phyloP scores from a whole-genome alignment of 2,797 vertebrate species.

The Hemibagrus guttatus region DNA sequence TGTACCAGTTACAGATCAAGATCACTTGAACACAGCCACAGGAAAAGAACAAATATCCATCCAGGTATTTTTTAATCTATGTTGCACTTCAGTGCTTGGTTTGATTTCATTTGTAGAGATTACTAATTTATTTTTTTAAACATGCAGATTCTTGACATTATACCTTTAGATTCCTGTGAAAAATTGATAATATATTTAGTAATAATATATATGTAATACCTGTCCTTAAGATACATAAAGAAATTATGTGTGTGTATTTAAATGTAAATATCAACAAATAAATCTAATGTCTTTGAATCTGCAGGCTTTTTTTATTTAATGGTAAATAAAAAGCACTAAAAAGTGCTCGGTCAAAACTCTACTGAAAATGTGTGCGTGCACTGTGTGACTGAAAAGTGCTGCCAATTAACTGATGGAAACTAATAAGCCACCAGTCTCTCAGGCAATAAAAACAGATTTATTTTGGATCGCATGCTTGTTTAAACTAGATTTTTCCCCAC shows the following conservation, averaged over 20 bases:
- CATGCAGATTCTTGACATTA: background rate
- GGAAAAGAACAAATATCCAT: too few species aligned
- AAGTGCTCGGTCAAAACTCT: background rate
- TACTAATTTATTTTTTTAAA: background rate
- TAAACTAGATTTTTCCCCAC: background rate
- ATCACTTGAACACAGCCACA: too few species aligned
- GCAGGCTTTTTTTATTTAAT: background rate
- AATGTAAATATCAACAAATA: background rate
- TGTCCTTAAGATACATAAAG: background rate
- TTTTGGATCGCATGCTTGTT: background rate
- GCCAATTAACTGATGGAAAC: slow-evolving; percentile 18
- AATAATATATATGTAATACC: too few species aligned
- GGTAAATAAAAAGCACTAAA: too few species aligned
- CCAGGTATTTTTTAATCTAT: background rate
- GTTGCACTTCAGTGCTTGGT: background rate
- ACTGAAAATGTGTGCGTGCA: background rate
- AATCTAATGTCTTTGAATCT: background rate
- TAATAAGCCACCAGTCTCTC: slow-evolving; percentile 13
- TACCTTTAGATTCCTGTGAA: background rate
- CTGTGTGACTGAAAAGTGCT: background rate
- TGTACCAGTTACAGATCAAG: background rate
- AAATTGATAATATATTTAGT: background rate
- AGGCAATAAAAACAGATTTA: slow-evolving; percentile 9
- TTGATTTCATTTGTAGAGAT: too few species aligned
- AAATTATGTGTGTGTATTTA: background rate